Conservation (phyloP, 2,797 vertebrate species). For the Cossypha caffra region DNA sequence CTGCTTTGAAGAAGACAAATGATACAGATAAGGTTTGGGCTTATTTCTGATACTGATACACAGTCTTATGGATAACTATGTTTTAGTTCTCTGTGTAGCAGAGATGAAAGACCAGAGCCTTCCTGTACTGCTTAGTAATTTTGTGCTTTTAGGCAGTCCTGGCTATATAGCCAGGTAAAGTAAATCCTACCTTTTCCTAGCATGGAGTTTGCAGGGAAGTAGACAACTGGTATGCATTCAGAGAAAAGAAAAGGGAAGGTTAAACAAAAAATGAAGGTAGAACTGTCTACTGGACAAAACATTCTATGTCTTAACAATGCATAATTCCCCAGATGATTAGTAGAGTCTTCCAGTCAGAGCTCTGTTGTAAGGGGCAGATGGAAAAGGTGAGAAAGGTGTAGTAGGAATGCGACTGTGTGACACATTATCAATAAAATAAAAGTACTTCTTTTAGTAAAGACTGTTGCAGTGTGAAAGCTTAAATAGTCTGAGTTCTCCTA, state of each 20-base stretch:
- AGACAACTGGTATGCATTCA: background rate
- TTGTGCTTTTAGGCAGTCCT: background rate
- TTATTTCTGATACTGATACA: background rate
- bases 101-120: background rate
- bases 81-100: background rate
- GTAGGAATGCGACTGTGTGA: background rate
- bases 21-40: slow-evolving; percentile 86
- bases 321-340: background rate
- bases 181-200: background rate
- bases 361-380: background rate
- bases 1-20: slow-evolving; percentile 83
- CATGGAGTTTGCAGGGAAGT: background rate
- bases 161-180: background rate
- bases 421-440: background rate
- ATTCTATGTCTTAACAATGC: background rate
- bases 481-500: background rate
- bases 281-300: background rate
- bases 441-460: background rate
- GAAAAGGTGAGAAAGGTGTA: background rate
- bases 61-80: background rate
- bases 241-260: background rate
- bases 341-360: background rate
- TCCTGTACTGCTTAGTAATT: background rate
- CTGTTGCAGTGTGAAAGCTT: background rate
- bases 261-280: background rate